phyloP scores from a whole-genome alignment of 2,888 invertebrate genomes.

The Cybosia mesomella region DNA sequence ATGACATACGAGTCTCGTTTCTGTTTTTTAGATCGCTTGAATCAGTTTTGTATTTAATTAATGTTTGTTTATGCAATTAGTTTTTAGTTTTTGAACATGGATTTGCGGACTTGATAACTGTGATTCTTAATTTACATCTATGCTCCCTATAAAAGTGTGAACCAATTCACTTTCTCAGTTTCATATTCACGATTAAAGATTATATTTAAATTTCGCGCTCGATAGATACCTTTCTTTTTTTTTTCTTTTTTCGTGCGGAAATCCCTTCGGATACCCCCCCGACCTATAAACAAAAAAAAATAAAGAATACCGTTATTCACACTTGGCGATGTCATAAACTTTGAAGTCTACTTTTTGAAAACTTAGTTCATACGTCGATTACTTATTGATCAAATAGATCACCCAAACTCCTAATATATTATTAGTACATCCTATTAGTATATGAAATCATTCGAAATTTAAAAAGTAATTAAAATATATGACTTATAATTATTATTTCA shows the following conservation, averaged over 20 bases:
- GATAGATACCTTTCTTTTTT: no score
- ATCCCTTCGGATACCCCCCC: no score
- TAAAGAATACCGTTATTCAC: neutral
- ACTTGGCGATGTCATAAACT: neutral
- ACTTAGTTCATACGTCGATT: neutral
- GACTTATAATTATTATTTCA: neutral
- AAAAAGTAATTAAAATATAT: no score
- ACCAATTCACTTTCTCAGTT: neutral
- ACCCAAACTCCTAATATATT: neutral
- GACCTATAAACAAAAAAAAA: no score
- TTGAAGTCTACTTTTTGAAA: neutral
- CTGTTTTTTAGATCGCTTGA: conserved; percentile 39
- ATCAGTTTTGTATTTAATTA: conserved; percentile 34
- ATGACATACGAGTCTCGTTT: conserved; percentile 41
- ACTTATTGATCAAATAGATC: neutral
- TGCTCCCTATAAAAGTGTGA: neutral
- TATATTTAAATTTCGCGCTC: neutral
- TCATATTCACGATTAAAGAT: neutral
- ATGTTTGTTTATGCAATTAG: conserved; percentile 7
- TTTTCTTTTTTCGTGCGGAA: no score
- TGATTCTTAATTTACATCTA: neutral
- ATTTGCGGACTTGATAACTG: neutral
- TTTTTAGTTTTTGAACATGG: neutral
- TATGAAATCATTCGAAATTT: no score
- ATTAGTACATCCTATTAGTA: no score